A percentile compares a stretch with the other conserved stretches of the same genome.
These are phyloP conservation scores for Odontocerum albicorne DNA, from an alignment of 2,888 invertebrate species.

Conservation along the genomic window DNA sequence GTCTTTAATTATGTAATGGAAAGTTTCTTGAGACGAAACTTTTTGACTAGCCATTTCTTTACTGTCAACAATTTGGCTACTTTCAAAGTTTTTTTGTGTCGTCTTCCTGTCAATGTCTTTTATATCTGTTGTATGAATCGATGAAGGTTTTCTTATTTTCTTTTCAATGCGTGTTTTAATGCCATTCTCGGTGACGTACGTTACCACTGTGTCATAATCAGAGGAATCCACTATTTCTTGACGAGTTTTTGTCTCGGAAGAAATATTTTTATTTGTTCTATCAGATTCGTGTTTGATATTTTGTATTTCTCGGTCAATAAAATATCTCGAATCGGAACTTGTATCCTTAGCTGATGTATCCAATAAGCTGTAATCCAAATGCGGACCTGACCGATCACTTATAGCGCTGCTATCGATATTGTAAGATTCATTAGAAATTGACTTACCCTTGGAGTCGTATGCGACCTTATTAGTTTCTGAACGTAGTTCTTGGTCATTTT, in stretches of 20 bases:
- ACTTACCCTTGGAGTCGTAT: slow-evolving; percentile 46
- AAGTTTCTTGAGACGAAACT: no score
- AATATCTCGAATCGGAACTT: slow-evolving; percentile 14
- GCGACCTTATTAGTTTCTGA: slow-evolving; percentile 45
- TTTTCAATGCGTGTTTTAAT: slow-evolving; percentile 28
- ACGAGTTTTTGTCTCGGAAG: no score
- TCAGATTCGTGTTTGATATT: slow-evolving; percentile 1
- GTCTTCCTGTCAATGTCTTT: neutral
- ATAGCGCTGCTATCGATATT: neutral
- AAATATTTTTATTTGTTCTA: neutral
- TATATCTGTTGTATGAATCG: slow-evolving; percentile 18
- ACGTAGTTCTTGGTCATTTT: slow-evolving; percentile 36
- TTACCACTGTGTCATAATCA: slow-evolving; percentile 12
- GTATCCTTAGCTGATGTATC: slow-evolving; percentile 8
- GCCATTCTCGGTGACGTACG: slow-evolving; percentile 34
- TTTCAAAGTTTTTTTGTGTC: no score
- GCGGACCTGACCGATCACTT: neutral
- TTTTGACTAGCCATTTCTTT: no score
- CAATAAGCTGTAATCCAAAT: neutral
- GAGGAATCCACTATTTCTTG: no score
- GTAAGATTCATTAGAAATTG: slow-evolving; percentile 5
- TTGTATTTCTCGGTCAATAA: slow-evolving; percentile 19
- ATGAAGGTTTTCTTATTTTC: slow-evolving; percentile 12
- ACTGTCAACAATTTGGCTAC: no score
- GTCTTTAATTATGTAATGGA: slow-evolving; percentile 1